Percentiles rank a stretch among this genome's conserved stretches.
Conservation (phyloP, 2,888 invertebrate species). For the Dicranocentrus wangi region DNA sequence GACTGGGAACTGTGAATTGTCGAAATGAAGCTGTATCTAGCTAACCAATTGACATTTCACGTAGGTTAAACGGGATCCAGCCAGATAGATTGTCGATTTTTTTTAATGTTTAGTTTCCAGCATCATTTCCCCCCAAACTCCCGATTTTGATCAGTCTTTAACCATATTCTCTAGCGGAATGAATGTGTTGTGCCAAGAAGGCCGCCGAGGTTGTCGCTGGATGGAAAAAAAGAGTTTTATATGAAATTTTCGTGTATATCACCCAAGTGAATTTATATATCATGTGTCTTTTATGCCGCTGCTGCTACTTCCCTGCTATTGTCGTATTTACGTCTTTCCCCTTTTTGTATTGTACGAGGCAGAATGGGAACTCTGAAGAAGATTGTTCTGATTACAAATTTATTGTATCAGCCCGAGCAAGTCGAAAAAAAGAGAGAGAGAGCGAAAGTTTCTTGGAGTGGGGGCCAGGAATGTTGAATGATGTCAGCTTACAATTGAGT, state of each 20-base stretch:
- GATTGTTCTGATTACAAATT: conserved; percentile 73
- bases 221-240: conserved; percentile 24
- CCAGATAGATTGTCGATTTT: too few species aligned
- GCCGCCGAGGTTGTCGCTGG: too few species aligned
- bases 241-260: not conserved
- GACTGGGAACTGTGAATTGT: too few species aligned
- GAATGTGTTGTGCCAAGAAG: conserved; percentile 56
- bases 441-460: conserved; percentile 28
- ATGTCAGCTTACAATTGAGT: conserved; percentile 73
- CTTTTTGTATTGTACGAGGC: conserved; percentile 51
- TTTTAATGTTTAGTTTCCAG: too few species aligned
- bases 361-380: conserved; percentile 48
- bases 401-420: conserved; percentile 71
- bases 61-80: too few species aligned
- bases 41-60: too few species aligned
- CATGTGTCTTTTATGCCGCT: not conserved
- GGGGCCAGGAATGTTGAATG: conserved; percentile 60
- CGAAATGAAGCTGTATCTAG: too few species aligned
- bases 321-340: conserved; percentile 51
- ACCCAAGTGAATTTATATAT: not conserved
- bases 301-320: conserved; percentile 1
- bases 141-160: conserved; percentile 40
- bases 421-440: conserved; percentile 25
- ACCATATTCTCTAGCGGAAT: conserved; percentile 57
- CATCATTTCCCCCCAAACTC: conserved; percentile 2